Evolutionary conservation across 2,888 invertebrate genomes (phyloP).

Genomic region (Lottia gigantea): DNA sequence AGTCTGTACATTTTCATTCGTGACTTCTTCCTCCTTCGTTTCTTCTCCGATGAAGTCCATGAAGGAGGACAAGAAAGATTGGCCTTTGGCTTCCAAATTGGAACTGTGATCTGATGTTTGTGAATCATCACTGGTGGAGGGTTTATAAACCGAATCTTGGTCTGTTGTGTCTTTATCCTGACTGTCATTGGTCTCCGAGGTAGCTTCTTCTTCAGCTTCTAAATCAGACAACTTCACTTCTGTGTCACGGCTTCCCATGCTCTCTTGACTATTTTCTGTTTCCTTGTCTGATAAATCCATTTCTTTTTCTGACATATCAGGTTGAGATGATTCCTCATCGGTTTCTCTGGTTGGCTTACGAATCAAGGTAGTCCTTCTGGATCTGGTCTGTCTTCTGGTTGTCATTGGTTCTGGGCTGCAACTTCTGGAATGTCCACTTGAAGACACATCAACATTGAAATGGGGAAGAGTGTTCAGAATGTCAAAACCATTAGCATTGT

Average conservation of each 20-base stretch:
- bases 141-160: slow-evolving; percentile 2
- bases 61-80: neutral
- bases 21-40: neutral
- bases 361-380: neutral
- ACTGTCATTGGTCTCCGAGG: neutral
- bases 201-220: neutral
- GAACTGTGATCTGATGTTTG: neutral
- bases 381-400: neutral
- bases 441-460: neutral
- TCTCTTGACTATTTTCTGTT: slow-evolving; percentile 1
- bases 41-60: neutral
- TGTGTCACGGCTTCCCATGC: neutral
- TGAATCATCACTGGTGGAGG: neutral
- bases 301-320: neutral
- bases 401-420: neutral
- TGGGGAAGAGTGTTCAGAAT: neutral
- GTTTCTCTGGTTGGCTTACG: neutral
- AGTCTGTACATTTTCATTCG: neutral
- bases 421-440: neutral
- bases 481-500: slow-evolving; percentile 7
- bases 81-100: neutral
- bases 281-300: neutral
- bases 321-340: neutral
- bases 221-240: neutral
- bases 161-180: neutral